Evolutionary conservation across 2,888 invertebrate species (phyloP).

Genomic region (Drosophila picticornis): DNA sequence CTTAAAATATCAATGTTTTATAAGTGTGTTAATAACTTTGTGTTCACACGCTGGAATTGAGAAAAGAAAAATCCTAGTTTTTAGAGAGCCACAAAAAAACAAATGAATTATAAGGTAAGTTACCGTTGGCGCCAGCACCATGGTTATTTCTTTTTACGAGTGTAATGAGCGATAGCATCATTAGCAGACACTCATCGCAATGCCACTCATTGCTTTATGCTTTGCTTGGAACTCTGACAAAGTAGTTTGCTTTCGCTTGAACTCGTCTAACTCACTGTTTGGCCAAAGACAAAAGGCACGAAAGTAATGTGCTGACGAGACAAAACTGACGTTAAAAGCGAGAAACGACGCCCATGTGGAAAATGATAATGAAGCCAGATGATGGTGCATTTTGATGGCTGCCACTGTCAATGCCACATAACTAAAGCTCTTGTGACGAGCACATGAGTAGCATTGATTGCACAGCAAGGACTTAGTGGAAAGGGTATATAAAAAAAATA

Average conservation of each 20-base stretch:
- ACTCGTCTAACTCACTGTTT: neutral
- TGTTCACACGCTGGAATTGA: neutral
- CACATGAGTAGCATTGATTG: slow-evolving; percentile 21
- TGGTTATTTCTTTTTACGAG: neutral
- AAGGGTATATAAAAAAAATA: neutral
- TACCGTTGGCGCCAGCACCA: neutral
- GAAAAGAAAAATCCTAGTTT: neutral
- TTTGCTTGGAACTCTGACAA: neutral
- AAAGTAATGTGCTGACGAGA: slow-evolving; percentile 23
- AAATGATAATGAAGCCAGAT: slow-evolving; percentile 19
- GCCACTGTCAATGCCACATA: slow-evolving; percentile 26
- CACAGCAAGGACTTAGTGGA: neutral
- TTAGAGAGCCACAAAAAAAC: neutral
- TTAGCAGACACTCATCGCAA: neutral
- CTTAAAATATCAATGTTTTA: neutral
- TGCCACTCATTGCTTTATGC: neutral
- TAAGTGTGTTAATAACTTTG: neutral
- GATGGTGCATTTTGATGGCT: slow-evolving; percentile 37
- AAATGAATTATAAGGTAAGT: neutral
- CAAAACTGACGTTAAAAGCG: slow-evolving; percentile 26
- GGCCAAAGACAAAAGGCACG: slow-evolving; percentile 28
- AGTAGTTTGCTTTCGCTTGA: slow-evolving; percentile 5
- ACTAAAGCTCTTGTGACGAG: slow-evolving; percentile 16
- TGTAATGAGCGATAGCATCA: neutral
- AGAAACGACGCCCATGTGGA: slow-evolving; percentile 10